Conservation (phyloP, 2,888 invertebrate genomes). For the Heliconius ethilla region DNA sequence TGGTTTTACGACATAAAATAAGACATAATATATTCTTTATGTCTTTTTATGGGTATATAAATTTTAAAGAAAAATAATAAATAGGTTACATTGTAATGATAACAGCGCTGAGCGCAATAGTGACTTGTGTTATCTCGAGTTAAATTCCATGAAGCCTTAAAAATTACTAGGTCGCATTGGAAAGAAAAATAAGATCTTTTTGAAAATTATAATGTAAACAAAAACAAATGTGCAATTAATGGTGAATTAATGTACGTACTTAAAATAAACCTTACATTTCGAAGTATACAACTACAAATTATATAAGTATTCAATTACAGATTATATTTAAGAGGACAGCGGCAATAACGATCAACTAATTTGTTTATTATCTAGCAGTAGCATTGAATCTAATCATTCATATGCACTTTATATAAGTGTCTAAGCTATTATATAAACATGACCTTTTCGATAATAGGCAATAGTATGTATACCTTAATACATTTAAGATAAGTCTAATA, state of each 20-base stretch:
- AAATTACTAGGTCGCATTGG: not conserved
- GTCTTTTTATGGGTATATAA: too few relatives aligned
- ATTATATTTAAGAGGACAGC: too few relatives aligned
- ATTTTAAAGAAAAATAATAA: not conserved
- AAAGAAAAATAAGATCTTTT: not conserved
- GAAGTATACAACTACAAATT: not conserved
- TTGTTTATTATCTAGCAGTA: too few relatives aligned
- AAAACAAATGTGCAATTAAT: not conserved
- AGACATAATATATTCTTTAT: too few relatives aligned
- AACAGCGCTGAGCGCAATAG: not conserved
- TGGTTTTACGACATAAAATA: too few relatives aligned
- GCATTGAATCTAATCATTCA: not conserved
- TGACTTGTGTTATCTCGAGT: not conserved
- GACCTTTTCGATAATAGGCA: constrained; percentile 13
- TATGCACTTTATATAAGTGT: not conserved
- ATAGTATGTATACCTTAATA: not conserved
- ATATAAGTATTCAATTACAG: too few relatives aligned
- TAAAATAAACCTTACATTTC: not conserved
- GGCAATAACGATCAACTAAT: too few relatives aligned
- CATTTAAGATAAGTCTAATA: not conserved
- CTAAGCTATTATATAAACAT: not conserved
- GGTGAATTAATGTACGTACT: not conserved
- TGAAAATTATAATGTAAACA: not conserved
- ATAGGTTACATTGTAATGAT: not conserved
- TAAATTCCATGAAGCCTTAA: not conserved